phyloP scores from a whole-genome alignment of 2,113 vertebrate genomes.

The Oryzias curvinotus region DNA sequence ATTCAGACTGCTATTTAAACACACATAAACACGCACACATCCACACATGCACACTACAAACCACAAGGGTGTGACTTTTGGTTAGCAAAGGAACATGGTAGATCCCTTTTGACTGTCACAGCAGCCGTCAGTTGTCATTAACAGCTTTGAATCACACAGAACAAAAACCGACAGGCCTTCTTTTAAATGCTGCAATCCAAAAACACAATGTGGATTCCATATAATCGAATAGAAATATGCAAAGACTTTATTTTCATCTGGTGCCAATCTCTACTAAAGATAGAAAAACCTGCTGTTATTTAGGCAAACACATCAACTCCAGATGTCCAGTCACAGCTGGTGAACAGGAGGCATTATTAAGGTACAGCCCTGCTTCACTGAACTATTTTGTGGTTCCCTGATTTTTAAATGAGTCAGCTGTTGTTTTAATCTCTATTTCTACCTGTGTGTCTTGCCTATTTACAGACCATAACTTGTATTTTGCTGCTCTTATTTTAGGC shows the following conservation, averaged over 20 bases:
- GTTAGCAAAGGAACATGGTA: constrained; percentile 48
- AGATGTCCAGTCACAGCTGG: constrained; percentile 39
- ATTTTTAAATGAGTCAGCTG: constrained; percentile 7
- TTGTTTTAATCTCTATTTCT: background rate
- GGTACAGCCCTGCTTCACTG: background rate
- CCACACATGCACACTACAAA: constrained; percentile 13
- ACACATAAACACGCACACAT: constrained; percentile 24
- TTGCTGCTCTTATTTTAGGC: constrained; percentile 33
- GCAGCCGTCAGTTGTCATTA: constrained; percentile 53
- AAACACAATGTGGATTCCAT: constrained; percentile 31
- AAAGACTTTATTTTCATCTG: constrained; percentile 32
- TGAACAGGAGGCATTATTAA: constrained; percentile 20
- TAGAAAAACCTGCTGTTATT: constrained; percentile 24
- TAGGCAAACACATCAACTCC: constrained; percentile 17
- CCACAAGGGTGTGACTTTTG: constrained; percentile 36
- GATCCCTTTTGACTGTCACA: constrained; percentile 49
- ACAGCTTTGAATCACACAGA: constrained; percentile 27
- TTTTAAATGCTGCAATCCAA: background rate
- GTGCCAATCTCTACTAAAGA: constrained; percentile 33
- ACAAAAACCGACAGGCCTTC: constrained; percentile 6
- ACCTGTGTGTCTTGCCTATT: constrained; percentile 18
- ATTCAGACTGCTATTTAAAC: background rate
- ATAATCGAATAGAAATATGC: constrained; percentile 9
- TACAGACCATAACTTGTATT: constrained; percentile 8
- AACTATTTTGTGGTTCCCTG: background rate